Evolutionary conservation across 2,797 vertebrate species (phyloP).

Genomic region (Malurus splendens): DNA sequence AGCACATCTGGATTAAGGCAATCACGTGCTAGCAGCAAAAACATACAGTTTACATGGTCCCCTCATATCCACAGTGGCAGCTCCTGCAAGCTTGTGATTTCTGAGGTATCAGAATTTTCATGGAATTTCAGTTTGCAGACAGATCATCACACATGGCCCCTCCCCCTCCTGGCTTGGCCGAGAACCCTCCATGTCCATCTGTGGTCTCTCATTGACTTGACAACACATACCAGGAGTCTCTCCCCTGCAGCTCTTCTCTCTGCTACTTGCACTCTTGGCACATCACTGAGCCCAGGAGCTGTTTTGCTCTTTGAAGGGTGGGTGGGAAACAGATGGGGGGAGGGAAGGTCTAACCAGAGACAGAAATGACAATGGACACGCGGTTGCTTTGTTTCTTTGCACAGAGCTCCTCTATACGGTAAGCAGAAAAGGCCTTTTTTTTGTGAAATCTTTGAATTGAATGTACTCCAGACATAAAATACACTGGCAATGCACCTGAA

Average conservation of each 20-base stretch:
- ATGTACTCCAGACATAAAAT: neutral
- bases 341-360: neutral
- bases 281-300: neutral
- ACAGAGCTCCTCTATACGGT: neutral
- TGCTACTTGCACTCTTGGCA: conserved; percentile 31
- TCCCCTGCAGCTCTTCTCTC: conserved; percentile 30
- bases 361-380: neutral
- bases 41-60: neutral
- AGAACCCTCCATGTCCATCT: conserved; percentile 18
- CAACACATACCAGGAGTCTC: conserved; percentile 1
- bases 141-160: neutral
- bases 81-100: conserved; percentile 7
- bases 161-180: neutral
- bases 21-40: neutral
- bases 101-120: neutral
- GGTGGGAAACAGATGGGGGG: neutral
- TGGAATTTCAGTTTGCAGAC: conserved; percentile 29
- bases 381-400: neutral
- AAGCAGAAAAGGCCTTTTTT: neutral
- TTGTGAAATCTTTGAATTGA: neutral
- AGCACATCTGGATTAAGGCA: neutral
- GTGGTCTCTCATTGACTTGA: conserved; percentile 43
- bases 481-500: neutral
- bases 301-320: neutral
- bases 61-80: neutral